phyloP scores from a whole-genome alignment of 2,113 vertebrate species.

The Semnornis frantzii region DNA sequence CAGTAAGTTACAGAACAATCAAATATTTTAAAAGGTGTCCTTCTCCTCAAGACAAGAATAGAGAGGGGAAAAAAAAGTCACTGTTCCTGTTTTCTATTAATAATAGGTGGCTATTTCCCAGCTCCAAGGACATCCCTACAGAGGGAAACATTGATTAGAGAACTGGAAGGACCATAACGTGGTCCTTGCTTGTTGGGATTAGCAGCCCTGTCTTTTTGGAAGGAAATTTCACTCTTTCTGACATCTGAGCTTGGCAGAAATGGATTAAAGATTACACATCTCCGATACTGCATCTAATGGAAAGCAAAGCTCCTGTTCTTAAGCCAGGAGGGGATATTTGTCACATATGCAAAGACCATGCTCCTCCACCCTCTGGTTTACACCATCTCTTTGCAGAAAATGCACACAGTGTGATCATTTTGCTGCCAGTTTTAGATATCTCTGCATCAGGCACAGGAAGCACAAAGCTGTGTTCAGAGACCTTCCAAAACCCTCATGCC shows the following conservation, averaged over 20 bases:
- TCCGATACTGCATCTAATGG: neutral
- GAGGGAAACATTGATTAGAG: slow-evolving; percentile 1
- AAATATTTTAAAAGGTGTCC: neutral
- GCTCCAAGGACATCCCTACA: neutral
- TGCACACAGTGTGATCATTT: neutral
- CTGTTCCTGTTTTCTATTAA: neutral
- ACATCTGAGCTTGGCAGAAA: slow-evolving; percentile 19
- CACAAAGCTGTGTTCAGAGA: neutral
- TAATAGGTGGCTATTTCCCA: neutral
- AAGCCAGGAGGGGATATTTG: neutral
- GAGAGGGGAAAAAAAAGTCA: neutral
- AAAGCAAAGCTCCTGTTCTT: slow-evolving; percentile 28
- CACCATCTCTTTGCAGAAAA: neutral
- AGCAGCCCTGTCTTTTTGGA: neutral
- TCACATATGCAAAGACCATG: neutral
- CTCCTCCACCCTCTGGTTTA: neutral
- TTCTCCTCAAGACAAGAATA: neutral
- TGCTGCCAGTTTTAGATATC: neutral
- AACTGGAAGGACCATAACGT: neutral
- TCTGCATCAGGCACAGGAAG: neutral
- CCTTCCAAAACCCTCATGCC: neutral
- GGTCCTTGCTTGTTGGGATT: neutral
- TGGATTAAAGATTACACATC: slow-evolving; percentile 52
- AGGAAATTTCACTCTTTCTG: slow-evolving; percentile 29
- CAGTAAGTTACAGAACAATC: neutral